Conservation (phyloP, 1,140 invertebrate species). For the Drosophila burlai region DNA sequence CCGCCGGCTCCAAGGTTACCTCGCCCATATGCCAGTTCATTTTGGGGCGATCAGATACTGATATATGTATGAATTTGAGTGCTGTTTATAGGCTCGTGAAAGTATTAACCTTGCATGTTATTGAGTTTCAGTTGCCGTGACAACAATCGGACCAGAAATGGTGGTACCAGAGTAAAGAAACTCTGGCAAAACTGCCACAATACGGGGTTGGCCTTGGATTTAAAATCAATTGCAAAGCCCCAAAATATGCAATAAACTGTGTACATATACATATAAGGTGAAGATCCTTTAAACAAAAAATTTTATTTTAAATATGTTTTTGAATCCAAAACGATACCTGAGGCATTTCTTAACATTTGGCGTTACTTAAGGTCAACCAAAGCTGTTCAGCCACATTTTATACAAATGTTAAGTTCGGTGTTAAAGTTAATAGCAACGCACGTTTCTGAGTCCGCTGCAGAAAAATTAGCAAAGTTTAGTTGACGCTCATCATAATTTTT, state of each 20-base stretch:
- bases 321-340: no score
- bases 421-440: no score
- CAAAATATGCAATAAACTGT: background rate
- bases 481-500: no score
- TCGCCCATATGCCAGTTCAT: constrained; percentile 74
- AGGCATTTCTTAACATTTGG: no score
- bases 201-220: background rate
- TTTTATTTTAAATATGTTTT: no score
- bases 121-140: constrained; percentile 45
- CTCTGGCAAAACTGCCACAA: background rate
- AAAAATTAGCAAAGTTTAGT: no score
- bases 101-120: constrained; percentile 7
- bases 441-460: no score
- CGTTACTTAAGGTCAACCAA: no score
- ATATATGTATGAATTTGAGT: constrained; percentile 5
- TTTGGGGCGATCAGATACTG: constrained; percentile 4
- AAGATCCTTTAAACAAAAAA: no score
- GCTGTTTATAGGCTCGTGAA: constrained; percentile 1
- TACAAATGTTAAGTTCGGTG: no score
- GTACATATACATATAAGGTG: no score
- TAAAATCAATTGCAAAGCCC: background rate
- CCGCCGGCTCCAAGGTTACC: constrained; percentile 19
- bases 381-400: no score
- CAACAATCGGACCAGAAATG: constrained; percentile 43
- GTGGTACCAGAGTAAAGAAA: constrained; percentile 18